Evolutionary conservation across 2,797 vertebrate species (phyloP).

Genomic region (Coendou prehensilis): DNA sequence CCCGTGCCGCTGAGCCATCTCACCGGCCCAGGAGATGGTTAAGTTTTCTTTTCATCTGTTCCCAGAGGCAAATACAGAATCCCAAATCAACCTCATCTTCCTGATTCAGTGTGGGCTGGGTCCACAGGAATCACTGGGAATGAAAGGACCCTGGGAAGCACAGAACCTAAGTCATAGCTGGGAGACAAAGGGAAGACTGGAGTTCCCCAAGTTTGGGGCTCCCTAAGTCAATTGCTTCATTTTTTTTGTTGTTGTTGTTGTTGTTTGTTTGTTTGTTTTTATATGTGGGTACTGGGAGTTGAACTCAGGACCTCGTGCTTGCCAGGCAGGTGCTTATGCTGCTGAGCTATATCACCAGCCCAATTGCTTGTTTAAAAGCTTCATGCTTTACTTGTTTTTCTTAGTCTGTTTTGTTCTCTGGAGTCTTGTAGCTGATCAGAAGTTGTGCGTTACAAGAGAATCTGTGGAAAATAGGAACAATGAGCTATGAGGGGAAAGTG

Average conservation of each 20-base stretch:
- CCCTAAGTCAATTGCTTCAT: no score
- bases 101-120: not conserved
- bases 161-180: not conserved
- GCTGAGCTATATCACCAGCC: no score
- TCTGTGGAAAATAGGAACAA: not conserved
- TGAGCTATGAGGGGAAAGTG: not conserved
- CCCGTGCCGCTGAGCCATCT: no score
- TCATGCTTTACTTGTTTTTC: constrained; percentile 9
- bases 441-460: not conserved
- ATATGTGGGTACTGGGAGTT: no score
- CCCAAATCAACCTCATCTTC: not conserved
- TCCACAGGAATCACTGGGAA: not conserved
- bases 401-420: not conserved
- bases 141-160: not conserved
- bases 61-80: not conserved
- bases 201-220: not conserved
- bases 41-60: not conserved
- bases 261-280: no score
- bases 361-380: not conserved
- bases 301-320: no score
- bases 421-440: not conserved
- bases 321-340: no score
- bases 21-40: not conserved
- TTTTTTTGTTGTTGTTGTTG: no score
- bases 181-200: not conserved